Base-by-base conservation (phyloP, 2,888 invertebrate genomes). In the Apotomis turbidana region DNA sequence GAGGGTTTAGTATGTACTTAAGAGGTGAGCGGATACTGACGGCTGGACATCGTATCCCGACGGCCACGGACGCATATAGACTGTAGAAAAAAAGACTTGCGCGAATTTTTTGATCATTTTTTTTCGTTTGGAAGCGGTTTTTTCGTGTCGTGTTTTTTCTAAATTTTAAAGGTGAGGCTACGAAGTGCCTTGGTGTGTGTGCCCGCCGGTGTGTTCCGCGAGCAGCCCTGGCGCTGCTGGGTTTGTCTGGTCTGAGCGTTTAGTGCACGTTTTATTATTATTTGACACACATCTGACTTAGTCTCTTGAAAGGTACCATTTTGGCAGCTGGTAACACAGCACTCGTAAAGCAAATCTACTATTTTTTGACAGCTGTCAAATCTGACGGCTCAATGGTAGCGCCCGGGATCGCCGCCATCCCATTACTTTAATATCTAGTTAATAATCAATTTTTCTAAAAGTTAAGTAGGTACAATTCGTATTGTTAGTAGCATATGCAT, bases 21-120 rank as follows among this genome's bases (percentile, higher is more conserved):
- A 59, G 73, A 46, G 66, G 71, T 52, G 58, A 72, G 52, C 71
- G 68, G 71, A 69, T 70, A 63, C 66, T 67, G 52, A 52, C 54
- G 59, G 67, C 52, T 77, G 83, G 87, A 82, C 83, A 83, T 82
- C 88, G 88, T 90, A 89, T 90, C 91, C 90, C 89, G 86, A 90
- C 86, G 90, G 89, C 90, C 91, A 88, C 90, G 87, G 86, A 89
- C 85, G 85, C 83, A 83, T 80, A 88, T 88, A 90, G 92, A 92
- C 92, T 91, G 90, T 90, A 90, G 90, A 81, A 88, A 49, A 41
- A 91, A 91, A 91, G 91, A 90, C 91, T 91, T 90, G 90, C 88
- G 90, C 87, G 90, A 86, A 88, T 89, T 92, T 91, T 91, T 90
- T 88, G 90, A 89, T 80, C 81, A 82, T 87, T 90, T 91, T 90